Evolutionary conservation across 2,113 vertebrate genomes (phyloP).

Genomic region (Leptobrachium leishanense): DNA sequence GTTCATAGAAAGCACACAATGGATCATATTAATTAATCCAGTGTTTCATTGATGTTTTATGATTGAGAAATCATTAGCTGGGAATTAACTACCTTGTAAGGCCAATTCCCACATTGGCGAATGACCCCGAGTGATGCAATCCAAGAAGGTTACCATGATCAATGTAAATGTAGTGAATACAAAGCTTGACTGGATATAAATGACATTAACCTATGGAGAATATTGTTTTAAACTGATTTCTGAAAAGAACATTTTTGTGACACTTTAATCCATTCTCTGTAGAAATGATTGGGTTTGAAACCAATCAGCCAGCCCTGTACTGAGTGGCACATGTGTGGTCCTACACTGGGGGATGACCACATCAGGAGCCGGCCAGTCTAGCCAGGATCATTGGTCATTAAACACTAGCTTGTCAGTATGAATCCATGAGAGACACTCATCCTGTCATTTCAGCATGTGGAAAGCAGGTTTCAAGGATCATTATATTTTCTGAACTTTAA

Average conservation of each 20-base stretch:
- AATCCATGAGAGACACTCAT: slow-evolving; percentile 36
- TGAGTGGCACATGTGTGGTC: slow-evolving; percentile 52
- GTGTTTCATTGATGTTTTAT: too few species aligned
- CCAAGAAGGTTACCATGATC: too few species aligned
- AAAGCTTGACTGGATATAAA: slow-evolving; percentile 2
- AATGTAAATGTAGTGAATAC: too few species aligned
- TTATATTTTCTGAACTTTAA: too few species aligned
- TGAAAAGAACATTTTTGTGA: not conserved
- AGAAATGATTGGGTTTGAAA: slow-evolving; percentile 43
- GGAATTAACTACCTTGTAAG: too few species aligned
- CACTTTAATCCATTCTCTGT: not conserved
- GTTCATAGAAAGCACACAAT: too few species aligned
- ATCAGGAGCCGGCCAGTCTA: slow-evolving; percentile 66
- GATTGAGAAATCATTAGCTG: too few species aligned
- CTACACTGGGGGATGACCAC: slow-evolving; percentile 55
- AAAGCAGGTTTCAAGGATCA: slow-evolving; percentile 1
- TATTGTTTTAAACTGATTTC: not conserved
- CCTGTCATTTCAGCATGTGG: slow-evolving; percentile 18
- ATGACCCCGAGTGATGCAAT: too few species aligned
- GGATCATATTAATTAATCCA: too few species aligned
- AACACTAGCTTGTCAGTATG: slow-evolving; percentile 53
- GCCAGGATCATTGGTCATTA: slow-evolving; percentile 48
- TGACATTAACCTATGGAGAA: slow-evolving; percentile 34
- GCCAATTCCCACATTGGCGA: too few species aligned
- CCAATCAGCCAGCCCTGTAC: slow-evolving; percentile 58